A percentile compares a stretch with the other conserved stretches of the same genome.
Conservation (phyloP, 2,113 vertebrate species). For the Dolichallabes microphthalmus region DNA sequence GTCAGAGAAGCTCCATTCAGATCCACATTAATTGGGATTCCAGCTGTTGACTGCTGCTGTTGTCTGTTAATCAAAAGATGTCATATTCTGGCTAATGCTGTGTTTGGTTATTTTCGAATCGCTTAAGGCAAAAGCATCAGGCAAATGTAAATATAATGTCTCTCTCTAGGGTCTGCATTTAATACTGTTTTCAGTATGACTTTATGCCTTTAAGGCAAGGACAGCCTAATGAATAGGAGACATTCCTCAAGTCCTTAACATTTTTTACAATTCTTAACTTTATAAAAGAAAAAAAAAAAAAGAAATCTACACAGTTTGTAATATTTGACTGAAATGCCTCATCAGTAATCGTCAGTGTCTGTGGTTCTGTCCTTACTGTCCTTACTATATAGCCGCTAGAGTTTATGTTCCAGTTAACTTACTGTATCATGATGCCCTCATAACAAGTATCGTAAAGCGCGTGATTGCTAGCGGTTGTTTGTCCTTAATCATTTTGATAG, state of each 20-base stretch:
- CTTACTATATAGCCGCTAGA: constrained; percentile 8
- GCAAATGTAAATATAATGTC: not conserved
- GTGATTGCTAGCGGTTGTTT: constrained; percentile 56
- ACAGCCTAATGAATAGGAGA: constrained; percentile 9
- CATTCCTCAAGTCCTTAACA: not conserved
- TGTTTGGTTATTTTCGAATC: not conserved
- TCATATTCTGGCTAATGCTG: not conserved
- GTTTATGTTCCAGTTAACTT: constrained; percentile 30
- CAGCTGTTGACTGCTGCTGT: not conserved
- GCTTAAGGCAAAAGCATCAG: not conserved
- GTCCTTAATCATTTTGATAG: constrained; percentile 46
- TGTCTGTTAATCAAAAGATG: not conserved
- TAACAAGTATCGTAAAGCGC: constrained; percentile 13
- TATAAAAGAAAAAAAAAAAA: no score
- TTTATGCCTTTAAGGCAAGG: constrained; percentile 27
- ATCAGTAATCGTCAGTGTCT: not conserved
- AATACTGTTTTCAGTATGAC: not conserved
- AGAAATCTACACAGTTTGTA: not conserved
- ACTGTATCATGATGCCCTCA: constrained; percentile 43
- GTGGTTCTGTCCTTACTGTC: not conserved
- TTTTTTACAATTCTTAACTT: not conserved
- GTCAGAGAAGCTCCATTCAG: not conserved
- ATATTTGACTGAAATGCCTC: not conserved
- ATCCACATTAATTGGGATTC: not conserved
- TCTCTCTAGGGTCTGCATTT: not conserved